Conservation (phyloP, 2,113 vertebrate species). For the Recurvirostra avosetta region DNA sequence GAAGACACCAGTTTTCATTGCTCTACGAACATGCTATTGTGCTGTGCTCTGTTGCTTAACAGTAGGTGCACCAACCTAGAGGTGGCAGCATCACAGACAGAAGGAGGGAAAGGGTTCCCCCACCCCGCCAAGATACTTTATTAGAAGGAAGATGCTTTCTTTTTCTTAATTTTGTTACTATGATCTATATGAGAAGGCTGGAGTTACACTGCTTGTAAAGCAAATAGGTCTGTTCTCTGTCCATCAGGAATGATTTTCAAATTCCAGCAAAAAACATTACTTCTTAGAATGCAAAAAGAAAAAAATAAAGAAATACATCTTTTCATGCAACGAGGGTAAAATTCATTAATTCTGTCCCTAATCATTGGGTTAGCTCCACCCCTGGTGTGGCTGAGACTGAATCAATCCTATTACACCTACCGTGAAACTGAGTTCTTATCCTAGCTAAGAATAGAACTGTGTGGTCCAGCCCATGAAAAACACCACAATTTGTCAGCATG, state of each 20-base stretch:
- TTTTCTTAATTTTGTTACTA: background rate
- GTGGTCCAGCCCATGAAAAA: background rate
- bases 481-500: background rate
- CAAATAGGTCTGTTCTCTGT: background rate
- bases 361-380: background rate
- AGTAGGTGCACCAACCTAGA: background rate
- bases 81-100: background rate
- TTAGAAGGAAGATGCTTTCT: background rate
- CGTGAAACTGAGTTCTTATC: background rate
- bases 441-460: background rate
- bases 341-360: background rate
- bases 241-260: background rate
- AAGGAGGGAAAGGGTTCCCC: rapidly evolving
- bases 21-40: background rate
- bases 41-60: background rate
- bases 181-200: background rate
- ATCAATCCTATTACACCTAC: background rate
- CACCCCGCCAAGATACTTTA: background rate
- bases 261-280: background rate
- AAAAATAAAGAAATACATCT: background rate
- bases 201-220: background rate
- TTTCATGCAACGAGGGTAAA: background rate
- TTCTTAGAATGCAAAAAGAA: background rate
- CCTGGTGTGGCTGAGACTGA: background rate
- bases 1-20: background rate